Conservation (phyloP, 2,888 invertebrate genomes). For the Odiellus spinosus region DNA sequence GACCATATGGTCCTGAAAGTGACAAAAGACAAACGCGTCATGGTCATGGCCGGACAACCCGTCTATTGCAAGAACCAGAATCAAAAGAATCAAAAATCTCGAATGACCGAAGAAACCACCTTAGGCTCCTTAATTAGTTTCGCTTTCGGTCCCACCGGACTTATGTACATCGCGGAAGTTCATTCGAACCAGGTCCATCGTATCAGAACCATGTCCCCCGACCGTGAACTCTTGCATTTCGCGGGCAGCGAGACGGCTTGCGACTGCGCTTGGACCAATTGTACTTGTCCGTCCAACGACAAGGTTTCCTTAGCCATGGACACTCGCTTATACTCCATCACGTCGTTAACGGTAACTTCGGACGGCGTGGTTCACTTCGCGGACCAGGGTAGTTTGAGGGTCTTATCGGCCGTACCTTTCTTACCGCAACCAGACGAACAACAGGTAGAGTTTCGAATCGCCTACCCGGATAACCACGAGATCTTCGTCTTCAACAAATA, state of each 20-base stretch:
- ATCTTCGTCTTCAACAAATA: constrained; percentile 83
- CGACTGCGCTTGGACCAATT: constrained; percentile 61
- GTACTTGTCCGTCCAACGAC: constrained; percentile 27
- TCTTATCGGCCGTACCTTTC: constrained; percentile 23
- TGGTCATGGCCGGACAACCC: constrained; percentile 83
- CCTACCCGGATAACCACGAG: constrained; percentile 87
- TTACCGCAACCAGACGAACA: constrained; percentile 21
- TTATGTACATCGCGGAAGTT: constrained; percentile 85
- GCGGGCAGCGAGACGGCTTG: constrained; percentile 84
- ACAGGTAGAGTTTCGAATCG: constrained; percentile 72
- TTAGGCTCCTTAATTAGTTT: constrained; percentile 84
- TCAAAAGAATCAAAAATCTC: constrained; percentile 25
- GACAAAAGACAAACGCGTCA: constrained; percentile 69
- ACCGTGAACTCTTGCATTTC: constrained; percentile 80
- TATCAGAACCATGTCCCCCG: constrained; percentile 74
- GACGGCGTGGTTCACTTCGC: constrained; percentile 89
- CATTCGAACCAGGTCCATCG: constrained; percentile 88
- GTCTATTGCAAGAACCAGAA: constrained; percentile 56
- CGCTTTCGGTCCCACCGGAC: constrained; percentile 63
- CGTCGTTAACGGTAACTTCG: constrained; percentile 78
- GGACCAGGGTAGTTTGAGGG: constrained; percentile 54
- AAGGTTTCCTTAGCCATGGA: constrained; percentile 74
- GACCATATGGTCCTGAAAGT: constrained; percentile 79
- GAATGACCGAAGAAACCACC: constrained; percentile 57
- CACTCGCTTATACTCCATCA: constrained; percentile 84